Evolutionary conservation across 2,797 vertebrate genomes (phyloP).

Genomic region (Cottoperca gobio): DNA sequence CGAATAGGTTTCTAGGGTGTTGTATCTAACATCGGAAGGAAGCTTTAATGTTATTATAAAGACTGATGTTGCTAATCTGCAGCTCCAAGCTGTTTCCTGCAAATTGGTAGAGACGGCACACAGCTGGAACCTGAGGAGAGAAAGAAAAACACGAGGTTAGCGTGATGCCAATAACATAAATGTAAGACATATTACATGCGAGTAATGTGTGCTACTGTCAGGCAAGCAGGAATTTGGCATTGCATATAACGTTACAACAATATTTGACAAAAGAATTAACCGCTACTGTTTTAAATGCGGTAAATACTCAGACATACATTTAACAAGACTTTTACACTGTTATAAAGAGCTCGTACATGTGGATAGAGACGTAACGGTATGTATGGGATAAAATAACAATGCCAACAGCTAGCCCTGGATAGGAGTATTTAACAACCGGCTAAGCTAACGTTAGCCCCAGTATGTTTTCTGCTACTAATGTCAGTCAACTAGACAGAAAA

Average conservation of each 20-base stretch:
- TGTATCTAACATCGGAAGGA: background rate
- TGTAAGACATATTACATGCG: background rate
- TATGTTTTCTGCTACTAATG: background rate
- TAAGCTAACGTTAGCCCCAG: conserved; percentile 68
- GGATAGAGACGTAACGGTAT: fast-evolving
- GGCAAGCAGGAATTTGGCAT: background rate
- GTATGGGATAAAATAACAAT: background rate
- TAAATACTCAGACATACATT: background rate
- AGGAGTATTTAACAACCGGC: conserved; percentile 35
- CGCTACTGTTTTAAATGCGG: background rate
- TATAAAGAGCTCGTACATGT: background rate
- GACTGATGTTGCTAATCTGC: background rate
- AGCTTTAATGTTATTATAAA: background rate
- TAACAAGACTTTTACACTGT: background rate
- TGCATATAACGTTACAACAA: too few species aligned
- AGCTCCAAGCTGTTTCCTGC: conserved; percentile 4
- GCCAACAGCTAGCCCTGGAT: background rate
- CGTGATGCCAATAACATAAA: background rate
- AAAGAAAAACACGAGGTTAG: background rate
- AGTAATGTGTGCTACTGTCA: background rate
- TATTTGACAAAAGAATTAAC: background rate
- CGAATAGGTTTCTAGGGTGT: background rate
- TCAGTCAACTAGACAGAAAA: background rate
- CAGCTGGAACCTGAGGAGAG: conserved; percentile 10
- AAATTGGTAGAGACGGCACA: background rate